Percentiles rank a stretch among this genome's conserved stretches.
These are phyloP conservation scores for Dynastes hyllus DNA, from an alignment of 2,888 invertebrate species.

Conservation along the genomic window DNA sequence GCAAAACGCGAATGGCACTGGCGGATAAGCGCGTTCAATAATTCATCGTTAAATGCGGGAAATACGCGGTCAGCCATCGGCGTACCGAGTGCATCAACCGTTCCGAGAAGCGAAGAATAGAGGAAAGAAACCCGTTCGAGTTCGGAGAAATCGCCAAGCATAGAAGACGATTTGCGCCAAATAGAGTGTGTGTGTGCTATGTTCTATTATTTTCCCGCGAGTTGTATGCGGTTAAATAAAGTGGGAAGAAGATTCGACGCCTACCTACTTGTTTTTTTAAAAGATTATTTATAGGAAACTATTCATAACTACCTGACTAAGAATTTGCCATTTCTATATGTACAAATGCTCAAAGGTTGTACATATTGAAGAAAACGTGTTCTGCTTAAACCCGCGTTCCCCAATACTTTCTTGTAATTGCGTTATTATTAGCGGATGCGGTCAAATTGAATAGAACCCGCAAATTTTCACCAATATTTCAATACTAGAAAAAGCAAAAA, in stretches of 20 bases:
- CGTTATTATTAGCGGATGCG: too few species aligned
- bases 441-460: too few species aligned
- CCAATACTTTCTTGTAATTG: too few species aligned
- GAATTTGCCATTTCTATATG: background rate
- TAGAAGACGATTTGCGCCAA: conserved; percentile 28
- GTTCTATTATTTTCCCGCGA: background rate
- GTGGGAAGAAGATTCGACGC: background rate
- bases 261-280: conserved; percentile 6
- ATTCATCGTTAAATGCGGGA: conserved; percentile 44
- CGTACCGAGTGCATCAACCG: conserved; percentile 41
- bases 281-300: conserved; percentile 9
- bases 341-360: too few species aligned
- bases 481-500: too few species aligned
- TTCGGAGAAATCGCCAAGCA: conserved; percentile 27
- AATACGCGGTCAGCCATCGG: conserved; percentile 28
- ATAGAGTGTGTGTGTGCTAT: conserved; percentile 6
- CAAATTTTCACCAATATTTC: too few species aligned
- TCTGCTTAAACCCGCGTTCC: too few species aligned
- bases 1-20: conserved; percentile 9
- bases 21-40: conserved; percentile 27
- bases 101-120: conserved; percentile 44
- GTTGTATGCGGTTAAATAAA: background rate
- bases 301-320: background rate
- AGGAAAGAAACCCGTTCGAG: conserved; percentile 40
- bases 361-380: too few species aligned